A percentile compares a stretch with the other conserved stretches of the same genome.
These are phyloP conservation scores for Acanthosepion esculentum DNA, from an alignment of 2,888 invertebrate genomes.

Conservation along the genomic window DNA sequence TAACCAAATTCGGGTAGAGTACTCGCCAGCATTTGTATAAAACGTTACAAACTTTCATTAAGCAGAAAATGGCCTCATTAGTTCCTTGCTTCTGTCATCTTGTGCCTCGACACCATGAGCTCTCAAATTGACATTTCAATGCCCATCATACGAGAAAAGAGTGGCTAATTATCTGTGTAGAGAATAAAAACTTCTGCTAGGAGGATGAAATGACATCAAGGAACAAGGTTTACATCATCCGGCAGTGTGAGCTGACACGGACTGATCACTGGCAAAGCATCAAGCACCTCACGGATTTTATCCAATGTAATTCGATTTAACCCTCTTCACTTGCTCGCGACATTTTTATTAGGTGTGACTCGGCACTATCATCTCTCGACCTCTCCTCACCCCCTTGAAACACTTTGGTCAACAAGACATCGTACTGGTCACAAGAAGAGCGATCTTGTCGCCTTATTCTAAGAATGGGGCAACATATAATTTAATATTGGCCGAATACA, in stretches of 20 bases:
- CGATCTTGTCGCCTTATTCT: background rate
- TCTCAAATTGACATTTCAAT: background rate
- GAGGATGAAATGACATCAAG: background rate
- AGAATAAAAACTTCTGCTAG: background rate
- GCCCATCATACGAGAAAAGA: background rate
- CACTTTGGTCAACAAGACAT: background rate
- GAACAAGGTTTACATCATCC: background rate
- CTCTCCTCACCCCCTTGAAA: background rate
- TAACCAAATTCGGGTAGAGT: too few relatives aligned
- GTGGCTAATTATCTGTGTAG: too few relatives aligned
- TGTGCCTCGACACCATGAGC: background rate
- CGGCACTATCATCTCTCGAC: background rate
- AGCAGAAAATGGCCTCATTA: background rate
- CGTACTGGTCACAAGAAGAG: background rate
- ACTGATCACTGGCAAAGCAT: background rate
- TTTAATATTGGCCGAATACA: background rate
- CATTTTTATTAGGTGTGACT: background rate
- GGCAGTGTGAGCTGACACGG: background rate
- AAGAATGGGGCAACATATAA: background rate
- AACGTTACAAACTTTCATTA: background rate
- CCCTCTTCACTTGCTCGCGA: background rate
- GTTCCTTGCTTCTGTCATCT: background rate
- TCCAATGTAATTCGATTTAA: background rate
- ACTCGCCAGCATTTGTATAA: background rate
- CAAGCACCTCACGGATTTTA: background rate